Conservation (phyloP, 2,797 vertebrate genomes). For the Urophycis tenuis region DNA sequence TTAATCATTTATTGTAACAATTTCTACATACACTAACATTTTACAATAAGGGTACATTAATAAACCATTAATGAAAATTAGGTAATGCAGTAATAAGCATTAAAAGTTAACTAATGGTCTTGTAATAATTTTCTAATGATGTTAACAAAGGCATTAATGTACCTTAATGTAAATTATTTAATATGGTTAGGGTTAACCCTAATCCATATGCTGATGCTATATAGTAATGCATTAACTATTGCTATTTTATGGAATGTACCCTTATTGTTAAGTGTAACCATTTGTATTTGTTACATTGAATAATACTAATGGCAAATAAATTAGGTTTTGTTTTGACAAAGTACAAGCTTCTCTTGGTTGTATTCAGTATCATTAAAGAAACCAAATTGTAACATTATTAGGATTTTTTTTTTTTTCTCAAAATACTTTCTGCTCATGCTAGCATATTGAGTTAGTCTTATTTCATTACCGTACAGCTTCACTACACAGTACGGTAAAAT, state of each 20-base stretch:
- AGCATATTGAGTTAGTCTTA: not conserved
- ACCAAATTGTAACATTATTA: not conserved
- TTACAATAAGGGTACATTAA: too few species aligned
- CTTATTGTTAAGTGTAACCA: not conserved
- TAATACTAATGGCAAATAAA: not conserved
- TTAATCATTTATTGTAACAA: too few species aligned
- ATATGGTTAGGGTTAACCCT: too few species aligned
- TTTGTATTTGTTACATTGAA: not conserved
- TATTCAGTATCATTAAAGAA: not conserved
- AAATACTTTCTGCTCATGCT: not conserved
- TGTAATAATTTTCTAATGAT: too few species aligned
- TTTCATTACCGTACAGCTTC: not conserved
- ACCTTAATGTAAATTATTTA: too few species aligned
- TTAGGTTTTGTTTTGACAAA: not conserved
- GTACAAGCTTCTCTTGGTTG: not conserved
- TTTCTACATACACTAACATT: too few species aligned
- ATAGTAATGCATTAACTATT: too few species aligned
- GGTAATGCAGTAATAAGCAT: too few species aligned
- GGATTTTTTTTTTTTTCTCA: not conserved
- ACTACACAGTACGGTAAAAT: not conserved
- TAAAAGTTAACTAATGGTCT: too few species aligned
- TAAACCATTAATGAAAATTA: too few species aligned
- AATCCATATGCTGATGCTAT: too few species aligned
- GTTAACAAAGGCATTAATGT: too few species aligned
- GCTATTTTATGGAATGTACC: not conserved